Evolutionary conservation across 1,140 invertebrate genomes (phyloP).

Genomic region (Drosophila nigrodunni): DNA sequence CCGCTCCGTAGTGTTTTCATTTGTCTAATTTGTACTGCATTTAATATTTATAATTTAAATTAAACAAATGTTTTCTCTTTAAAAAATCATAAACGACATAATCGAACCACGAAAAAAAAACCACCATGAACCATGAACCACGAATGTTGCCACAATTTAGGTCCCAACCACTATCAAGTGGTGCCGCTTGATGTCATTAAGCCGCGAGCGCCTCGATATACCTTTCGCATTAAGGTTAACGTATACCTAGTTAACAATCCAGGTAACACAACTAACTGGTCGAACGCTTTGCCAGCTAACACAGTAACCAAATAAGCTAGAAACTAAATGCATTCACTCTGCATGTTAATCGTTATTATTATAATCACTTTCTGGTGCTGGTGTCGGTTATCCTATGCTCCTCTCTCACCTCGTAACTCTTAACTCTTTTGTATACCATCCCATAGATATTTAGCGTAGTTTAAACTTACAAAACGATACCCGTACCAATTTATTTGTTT

Average conservation of each 20-base stretch:
- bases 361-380: constrained; percentile 21
- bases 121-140: constrained; percentile 16
- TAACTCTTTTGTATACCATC: constrained; percentile 16
- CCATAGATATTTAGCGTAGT: constrained; percentile 40
- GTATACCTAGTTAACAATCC: constrained; percentile 78
- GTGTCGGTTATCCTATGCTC: constrained; percentile 12
- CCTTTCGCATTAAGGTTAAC: constrained; percentile 83
- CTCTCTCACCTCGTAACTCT: constrained; percentile 5
- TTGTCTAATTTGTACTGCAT: constrained; percentile 6
- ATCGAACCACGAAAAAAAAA: constrained; percentile 27
- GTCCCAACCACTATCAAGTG: constrained; percentile 79
- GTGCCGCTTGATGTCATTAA: constrained; percentile 80
- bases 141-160: constrained; percentile 46
- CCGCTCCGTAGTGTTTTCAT: constrained; percentile 8
- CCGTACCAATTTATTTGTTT: constrained; percentile 70
- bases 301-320: constrained; percentile 1
- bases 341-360: constrained; percentile 28
- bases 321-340: constrained; percentile 27
- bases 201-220: constrained; percentile 78
- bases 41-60: constrained; percentile 26
- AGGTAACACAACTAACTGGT: constrained; percentile 80
- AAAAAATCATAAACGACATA: background rate
- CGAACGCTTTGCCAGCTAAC: constrained; percentile 18
- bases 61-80: constrained; percentile 27
- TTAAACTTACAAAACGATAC: constrained; percentile 44